These are phyloP conservation scores for Psephotus haematonotus DNA, from an alignment of 2,113 vertebrate species.

Conservation along the genomic window DNA sequence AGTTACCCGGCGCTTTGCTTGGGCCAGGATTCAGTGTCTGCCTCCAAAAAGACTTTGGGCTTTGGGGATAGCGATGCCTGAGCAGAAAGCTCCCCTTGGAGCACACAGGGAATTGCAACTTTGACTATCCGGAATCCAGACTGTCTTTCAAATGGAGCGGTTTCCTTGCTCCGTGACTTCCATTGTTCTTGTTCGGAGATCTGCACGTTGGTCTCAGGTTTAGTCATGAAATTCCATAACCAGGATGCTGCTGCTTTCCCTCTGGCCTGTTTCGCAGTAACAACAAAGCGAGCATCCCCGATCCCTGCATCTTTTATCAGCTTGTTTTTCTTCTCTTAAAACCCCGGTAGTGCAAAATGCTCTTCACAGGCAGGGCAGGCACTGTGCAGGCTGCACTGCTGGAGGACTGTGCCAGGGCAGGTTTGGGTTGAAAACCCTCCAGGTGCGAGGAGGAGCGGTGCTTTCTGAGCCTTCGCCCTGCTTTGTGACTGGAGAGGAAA, in stretches of 20 bases:
- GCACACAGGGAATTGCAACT: neutral
- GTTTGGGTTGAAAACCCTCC: neutral
- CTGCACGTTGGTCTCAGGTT: neutral
- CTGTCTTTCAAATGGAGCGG: neutral
- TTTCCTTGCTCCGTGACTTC: neutral
- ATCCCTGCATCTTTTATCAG: neutral
- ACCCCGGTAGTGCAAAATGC: neutral
- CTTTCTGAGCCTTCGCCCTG: neutral
- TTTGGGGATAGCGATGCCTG: neutral
- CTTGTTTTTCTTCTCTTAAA: neutral
- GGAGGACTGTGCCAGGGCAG: neutral
- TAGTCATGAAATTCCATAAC: neutral
- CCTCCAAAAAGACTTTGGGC: neutral
- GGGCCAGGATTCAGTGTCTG: neutral
- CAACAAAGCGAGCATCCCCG: neutral
- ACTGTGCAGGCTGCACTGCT: neutral
- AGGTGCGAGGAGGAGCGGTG: neutral
- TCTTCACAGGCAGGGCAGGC: neutral
- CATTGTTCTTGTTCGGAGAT: neutral
- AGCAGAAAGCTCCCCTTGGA: neutral
- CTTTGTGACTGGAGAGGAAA: neutral
- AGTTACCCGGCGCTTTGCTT: neutral
- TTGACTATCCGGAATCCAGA: neutral
- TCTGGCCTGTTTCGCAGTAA: neutral
- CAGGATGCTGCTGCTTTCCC: neutral